These are phyloP conservation scores for Sinohyriopsis cumingii DNA, from an alignment of 2,888 invertebrate genomes.

Conservation along the genomic window DNA sequence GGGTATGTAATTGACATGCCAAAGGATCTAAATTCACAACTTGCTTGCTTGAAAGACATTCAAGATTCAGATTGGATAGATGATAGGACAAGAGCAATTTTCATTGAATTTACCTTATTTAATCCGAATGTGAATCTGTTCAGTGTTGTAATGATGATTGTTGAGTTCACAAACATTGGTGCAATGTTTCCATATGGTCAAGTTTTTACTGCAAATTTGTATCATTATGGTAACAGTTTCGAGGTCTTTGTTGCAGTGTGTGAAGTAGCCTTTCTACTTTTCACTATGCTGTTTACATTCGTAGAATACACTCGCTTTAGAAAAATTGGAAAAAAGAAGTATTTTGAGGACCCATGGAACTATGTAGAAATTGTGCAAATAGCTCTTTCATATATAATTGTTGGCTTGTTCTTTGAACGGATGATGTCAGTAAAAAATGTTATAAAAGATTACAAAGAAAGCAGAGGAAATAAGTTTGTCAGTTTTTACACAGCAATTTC, in stretches of 20 bases:
- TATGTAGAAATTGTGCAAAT: slow-evolving; percentile 46
- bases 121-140: slow-evolving; percentile 53
- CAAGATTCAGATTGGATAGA: slow-evolving; percentile 49
- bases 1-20: slow-evolving; percentile 48
- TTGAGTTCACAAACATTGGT: slow-evolving; percentile 48
- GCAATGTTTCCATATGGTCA: slow-evolving; percentile 39
- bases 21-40: slow-evolving; percentile 9
- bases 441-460: slow-evolving; percentile 29
- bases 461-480: slow-evolving; percentile 27
- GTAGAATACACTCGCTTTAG: slow-evolving; percentile 40
- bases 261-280: slow-evolving; percentile 43
- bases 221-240: slow-evolving; percentile 40
- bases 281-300: slow-evolving; percentile 37
- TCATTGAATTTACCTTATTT: slow-evolving; percentile 51
- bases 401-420: slow-evolving; percentile 48
- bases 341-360: slow-evolving; percentile 48
- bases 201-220: slow-evolving; percentile 45
- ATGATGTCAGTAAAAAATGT: slow-evolving; percentile 30
- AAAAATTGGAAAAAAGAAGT: slow-evolving; percentile 25
- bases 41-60: slow-evolving; percentile 24
- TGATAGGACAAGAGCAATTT: slow-evolving; percentile 43
- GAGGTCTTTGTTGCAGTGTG: slow-evolving; percentile 37
- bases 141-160: slow-evolving; percentile 44
- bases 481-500: slow-evolving; percentile 49
- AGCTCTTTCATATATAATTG: slow-evolving; percentile 31